A percentile compares a stretch with the other conserved stretches of the same genome.
Conservation (phyloP, 2,113 vertebrate species). For the Ardeotis arabs region DNA sequence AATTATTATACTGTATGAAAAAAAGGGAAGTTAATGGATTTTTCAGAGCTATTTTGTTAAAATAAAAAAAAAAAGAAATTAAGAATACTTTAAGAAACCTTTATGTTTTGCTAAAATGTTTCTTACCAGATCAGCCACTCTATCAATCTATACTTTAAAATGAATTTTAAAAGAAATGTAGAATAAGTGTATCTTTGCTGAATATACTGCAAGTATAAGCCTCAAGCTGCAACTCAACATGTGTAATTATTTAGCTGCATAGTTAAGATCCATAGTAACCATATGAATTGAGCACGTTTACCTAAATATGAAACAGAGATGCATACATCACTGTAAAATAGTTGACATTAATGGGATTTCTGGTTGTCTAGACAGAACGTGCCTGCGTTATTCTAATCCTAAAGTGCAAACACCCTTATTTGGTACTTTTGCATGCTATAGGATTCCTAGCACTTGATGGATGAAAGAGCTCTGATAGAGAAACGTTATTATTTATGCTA, state of each 20-base stretch:
- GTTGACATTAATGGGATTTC: neutral
- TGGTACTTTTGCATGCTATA: neutral
- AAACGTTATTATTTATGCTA: neutral
- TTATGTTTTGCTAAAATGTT: conserved; percentile 37
- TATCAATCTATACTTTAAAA: neutral
- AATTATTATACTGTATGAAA: conserved; percentile 63
- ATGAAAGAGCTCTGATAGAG: neutral
- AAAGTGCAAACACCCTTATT: neutral
- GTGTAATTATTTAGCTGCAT: neutral
- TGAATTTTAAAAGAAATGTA: neutral
- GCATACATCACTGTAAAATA: neutral
- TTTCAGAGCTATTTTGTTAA: conserved; percentile 30
- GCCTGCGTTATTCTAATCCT: neutral
- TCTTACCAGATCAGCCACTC: neutral
- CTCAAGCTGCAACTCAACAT: neutral
- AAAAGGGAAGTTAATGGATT: conserved; percentile 49
- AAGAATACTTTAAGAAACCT: conserved; percentile 21
- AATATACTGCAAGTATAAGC: neutral
- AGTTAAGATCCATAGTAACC: neutral
- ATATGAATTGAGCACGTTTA: neutral
- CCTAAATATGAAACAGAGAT: neutral
- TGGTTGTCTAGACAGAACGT: neutral
- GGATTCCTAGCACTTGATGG: neutral
- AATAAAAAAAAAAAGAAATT: neutral
- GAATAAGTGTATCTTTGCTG: neutral